Conservation (phyloP, 2,797 vertebrate genomes). For the Dendrocincla tyrannina region DNA sequence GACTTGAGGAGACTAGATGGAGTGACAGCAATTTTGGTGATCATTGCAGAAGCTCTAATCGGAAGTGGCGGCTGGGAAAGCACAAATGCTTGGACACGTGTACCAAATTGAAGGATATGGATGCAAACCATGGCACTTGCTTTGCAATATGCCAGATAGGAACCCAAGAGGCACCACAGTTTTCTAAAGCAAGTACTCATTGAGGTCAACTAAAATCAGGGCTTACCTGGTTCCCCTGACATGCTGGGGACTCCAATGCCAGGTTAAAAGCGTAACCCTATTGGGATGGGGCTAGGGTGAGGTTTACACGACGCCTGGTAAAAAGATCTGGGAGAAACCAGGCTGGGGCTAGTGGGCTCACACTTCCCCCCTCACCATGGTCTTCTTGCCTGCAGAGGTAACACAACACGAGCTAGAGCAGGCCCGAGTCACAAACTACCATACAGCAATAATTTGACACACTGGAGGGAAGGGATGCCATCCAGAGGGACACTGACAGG, state of each 20-base stretch:
- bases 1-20: fast-evolving
- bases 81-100: fast-evolving
- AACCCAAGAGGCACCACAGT: background rate
- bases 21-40: fast-evolving
- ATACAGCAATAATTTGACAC: fast-evolving
- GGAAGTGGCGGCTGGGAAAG: background rate
- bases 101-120: background rate
- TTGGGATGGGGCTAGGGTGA: fast-evolving
- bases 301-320: fast-evolving
- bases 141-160: background rate
- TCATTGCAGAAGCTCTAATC: fast-evolving
- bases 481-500: background rate
- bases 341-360: fast-evolving
- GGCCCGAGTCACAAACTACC: no score
- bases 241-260: no score
- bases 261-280: fast-evolving
- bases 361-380: fast-evolving
- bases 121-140: background rate
- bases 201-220: background rate
- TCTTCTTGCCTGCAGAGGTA: background rate
- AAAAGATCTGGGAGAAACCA: background rate
- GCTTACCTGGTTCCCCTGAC: background rate
- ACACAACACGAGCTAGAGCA: fast-evolving
- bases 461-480: background rate
- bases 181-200: background rate